Evolutionary conservation across 1,140 invertebrate genomes (phyloP).

Genomic region (Atopsyche davidsoni): DNA sequence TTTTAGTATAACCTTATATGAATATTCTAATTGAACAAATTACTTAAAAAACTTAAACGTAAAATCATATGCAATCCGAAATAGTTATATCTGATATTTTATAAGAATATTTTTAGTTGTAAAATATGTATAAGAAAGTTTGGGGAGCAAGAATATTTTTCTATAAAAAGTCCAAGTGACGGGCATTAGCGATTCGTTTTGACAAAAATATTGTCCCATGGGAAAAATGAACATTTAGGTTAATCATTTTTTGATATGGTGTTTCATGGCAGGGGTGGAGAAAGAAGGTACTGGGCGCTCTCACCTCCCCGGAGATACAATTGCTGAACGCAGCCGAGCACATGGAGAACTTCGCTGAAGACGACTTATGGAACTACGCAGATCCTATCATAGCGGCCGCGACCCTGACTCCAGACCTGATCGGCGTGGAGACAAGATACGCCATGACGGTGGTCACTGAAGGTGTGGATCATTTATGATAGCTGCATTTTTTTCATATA

Average conservation of each 20-base stretch:
- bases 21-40: too few species aligned
- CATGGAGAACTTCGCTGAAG: slow-evolving; percentile 12
- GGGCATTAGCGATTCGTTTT: too few species aligned
- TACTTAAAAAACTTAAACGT: too few species aligned
- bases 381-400: slow-evolving; percentile 35
- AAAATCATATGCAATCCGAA: too few species aligned
- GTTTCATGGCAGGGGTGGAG: slow-evolving; percentile 41
- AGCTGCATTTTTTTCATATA: neutral
- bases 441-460: slow-evolving; percentile 14
- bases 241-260: too few species aligned
- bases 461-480: slow-evolving; percentile 10
- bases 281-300: slow-evolving; percentile 34
- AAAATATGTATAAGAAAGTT: too few species aligned
- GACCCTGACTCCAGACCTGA: slow-evolving; percentile 35
- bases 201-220: too few species aligned
- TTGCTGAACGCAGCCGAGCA: slow-evolving; percentile 46
- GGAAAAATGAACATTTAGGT: neutral
- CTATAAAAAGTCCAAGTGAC: too few species aligned
- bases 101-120: too few species aligned
- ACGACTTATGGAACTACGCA: slow-evolving; percentile 31
- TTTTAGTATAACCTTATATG: too few species aligned
- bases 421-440: slow-evolving; percentile 17
- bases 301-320: slow-evolving; percentile 34
- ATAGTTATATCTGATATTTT: too few species aligned
- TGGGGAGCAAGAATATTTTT: too few species aligned